These are phyloP conservation scores for Metalampra italica DNA, from an alignment of 2,888 invertebrate genomes.

Conservation along the genomic window DNA sequence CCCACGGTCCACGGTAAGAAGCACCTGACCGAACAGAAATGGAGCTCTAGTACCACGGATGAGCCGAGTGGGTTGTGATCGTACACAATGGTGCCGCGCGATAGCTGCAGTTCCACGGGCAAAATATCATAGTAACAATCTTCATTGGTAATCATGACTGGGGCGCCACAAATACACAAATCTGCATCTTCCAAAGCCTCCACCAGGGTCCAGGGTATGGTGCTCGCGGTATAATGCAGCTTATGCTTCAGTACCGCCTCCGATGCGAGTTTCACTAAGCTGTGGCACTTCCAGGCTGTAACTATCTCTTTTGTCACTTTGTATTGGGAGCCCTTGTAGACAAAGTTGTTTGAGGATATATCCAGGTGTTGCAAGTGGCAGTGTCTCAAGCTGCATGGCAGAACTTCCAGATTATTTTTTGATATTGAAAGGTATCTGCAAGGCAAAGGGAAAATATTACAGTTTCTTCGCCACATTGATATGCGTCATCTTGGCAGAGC, in stretches of 20 bases:
- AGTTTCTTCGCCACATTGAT: too few species aligned
- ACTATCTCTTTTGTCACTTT: too few species aligned
- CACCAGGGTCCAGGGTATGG: constrained; percentile 79
- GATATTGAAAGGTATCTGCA: constrained; percentile 76
- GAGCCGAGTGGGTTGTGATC: constrained; percentile 42
- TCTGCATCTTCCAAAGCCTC: constrained; percentile 79
- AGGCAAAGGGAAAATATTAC: constrained; percentile 9
- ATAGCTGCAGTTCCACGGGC: constrained; percentile 53
- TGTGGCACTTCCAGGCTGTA: constrained; percentile 22
- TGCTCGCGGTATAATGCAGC: constrained; percentile 74
- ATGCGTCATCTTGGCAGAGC: too few species aligned
- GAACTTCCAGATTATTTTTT: constrained; percentile 67
- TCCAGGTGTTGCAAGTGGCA: constrained; percentile 76
- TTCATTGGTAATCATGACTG: constrained; percentile 52
- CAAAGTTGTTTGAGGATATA: constrained; percentile 77
- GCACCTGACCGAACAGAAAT: constrained; percentile 80
- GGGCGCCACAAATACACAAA: constrained; percentile 80
- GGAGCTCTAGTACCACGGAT: constrained; percentile 76
- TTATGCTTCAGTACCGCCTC: constrained; percentile 73
- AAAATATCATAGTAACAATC: constrained; percentile 29
- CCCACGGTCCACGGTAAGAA: background rate
- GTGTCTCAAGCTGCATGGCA: constrained; percentile 81
- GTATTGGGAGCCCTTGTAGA: constrained; percentile 5
- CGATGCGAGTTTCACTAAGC: constrained; percentile 76
- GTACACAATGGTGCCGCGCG: constrained; percentile 58